A percentile compares a stretch with the other conserved stretches of the same genome.
phyloP scores from a whole-genome alignment of 37 sponge, comb jelly and placozoan species.

The Aphrocallistes beatrix region DNA sequence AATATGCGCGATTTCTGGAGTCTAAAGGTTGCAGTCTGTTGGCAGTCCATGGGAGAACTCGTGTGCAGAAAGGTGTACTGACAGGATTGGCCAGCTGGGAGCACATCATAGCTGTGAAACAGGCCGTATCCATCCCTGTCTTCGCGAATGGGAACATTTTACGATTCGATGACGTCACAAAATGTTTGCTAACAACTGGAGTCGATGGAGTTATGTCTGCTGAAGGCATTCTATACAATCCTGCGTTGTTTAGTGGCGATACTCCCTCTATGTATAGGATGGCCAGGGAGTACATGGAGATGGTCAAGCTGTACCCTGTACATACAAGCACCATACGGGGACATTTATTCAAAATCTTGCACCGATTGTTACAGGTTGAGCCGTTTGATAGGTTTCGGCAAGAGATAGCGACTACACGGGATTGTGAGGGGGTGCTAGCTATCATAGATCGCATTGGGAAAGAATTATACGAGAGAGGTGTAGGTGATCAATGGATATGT shows the following conservation, averaged over 20 bases:
- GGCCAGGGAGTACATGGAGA: constrained; percentile 67
- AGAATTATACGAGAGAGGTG: background rate
- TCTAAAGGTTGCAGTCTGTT: constrained; percentile 56
- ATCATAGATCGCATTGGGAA: background rate
- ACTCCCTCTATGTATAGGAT: constrained; percentile 70
- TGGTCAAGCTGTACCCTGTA: constrained; percentile 58
- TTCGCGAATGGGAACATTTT: constrained; percentile 97
- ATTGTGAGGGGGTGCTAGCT: background rate
- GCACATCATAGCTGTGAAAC: constrained; percentile 79
- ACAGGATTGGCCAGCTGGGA: constrained; percentile 94
- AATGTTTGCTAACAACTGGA: constrained; percentile 60
- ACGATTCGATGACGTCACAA: constrained; percentile 54
- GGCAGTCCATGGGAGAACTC: constrained; percentile 87
- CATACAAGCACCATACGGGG: constrained; percentile 57
- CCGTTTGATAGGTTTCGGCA: background rate
- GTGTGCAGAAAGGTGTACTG: constrained; percentile 73
- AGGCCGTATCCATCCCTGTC: constrained; percentile 74
- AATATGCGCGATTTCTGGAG: constrained; percentile 88
- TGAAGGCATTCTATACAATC: constrained; percentile 83
- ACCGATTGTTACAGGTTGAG: constrained; percentile 44
- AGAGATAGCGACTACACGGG: background rate
- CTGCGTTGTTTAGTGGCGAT: constrained; percentile 76
- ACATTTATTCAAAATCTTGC: constrained; percentile 89
- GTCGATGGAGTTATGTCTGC: constrained; percentile 94
- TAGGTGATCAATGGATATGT: background rate